A percentile compares a stretch with the other conserved stretches of the same genome.
Conservation (phyloP, 2,888 invertebrate genomes). For the Iphiclides podalirius region DNA sequence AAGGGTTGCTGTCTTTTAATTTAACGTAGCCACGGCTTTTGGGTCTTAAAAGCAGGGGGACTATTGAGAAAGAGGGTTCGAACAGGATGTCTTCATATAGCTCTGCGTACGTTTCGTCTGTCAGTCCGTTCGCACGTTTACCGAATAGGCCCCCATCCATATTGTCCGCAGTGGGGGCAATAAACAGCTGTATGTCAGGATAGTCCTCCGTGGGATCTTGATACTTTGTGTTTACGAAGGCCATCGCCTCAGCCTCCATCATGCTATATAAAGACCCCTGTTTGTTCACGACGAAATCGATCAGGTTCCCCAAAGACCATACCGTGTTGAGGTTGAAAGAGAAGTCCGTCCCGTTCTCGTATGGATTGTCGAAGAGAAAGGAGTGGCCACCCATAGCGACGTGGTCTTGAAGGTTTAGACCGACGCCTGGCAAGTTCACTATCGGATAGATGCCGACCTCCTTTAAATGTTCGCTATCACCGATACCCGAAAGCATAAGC, state of each 20-base stretch:
- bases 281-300: conserved; percentile 81
- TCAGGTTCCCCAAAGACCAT: conserved; percentile 80
- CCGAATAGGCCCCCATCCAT: conserved; percentile 89
- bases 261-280: conserved; percentile 86
- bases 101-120: conserved; percentile 83
- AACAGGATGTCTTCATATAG: conserved; percentile 86
- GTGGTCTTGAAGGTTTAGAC: conserved; percentile 91
- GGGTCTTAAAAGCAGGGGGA: conserved; percentile 86
- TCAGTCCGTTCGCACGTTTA: conserved; percentile 83
- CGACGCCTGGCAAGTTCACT: conserved; percentile 85
- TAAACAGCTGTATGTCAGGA: conserved; percentile 89
- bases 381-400: conserved; percentile 88
- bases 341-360: conserved; percentile 77
- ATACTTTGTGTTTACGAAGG: conserved; percentile 87
- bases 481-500: conserved; percentile 92
- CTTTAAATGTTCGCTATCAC: conserved; percentile 82
- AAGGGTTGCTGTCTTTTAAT: conserved; percentile 84
- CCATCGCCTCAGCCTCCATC: conserved; percentile 90
- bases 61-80: conserved; percentile 83
- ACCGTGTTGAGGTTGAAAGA: conserved; percentile 85
- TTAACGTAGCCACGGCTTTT: conserved; percentile 84
- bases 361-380: conserved; percentile 84
- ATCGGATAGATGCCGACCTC: conserved; percentile 82
- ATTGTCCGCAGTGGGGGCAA: conserved; percentile 87
- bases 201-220: conserved; percentile 83